Base-by-base conservation (phyloP, 2,797 vertebrate genomes). In the Hydrolagus colliei region DNA sequence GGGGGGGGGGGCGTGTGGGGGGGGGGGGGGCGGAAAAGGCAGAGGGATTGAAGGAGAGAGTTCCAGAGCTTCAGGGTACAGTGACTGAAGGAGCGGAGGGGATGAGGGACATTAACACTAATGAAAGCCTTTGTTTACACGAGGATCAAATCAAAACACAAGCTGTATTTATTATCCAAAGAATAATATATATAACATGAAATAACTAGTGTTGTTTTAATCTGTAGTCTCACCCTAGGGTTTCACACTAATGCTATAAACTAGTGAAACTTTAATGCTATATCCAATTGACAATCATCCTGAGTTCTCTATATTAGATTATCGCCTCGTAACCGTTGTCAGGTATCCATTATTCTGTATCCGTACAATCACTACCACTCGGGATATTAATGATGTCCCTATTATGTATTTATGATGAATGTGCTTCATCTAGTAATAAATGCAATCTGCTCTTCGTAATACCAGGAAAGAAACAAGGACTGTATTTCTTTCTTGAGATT, bases 291-390 rank as follows among this genome's bases (percentile, higher is more conserved):
- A 35, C 59, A 80, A 67, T 80, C 78, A 65, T 63, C 27, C 22
- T 67, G 62, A 35, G 22, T 80, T 27, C 14, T 27, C 6, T 65
- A 27, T 13, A 82, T 82, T 67, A 80, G 11, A 65, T 80, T 41
- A 82, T 71, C 71, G 79, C 20, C 79, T 84, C 41, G 79, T 84
- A 84, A 71, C 41, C 14, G n/a, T 41, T 35, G 79, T 68, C 32
- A 84, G 79, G 18, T 84, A 67, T 41, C 65, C 65, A 84, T 84
- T 41, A 84, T 20, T 16, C 65, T n/a, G 27, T 68, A 11, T 41
- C 41, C 41, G 67, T 71, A 71, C 79, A 71, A 18, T 41, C 71
- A 68, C 32, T 20, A 84, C 16, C 41, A 6, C 41, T 52, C 6
- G 6, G 32, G n/a, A 32, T 14, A 63, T 11, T 16, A 74, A 59